Conservation (phyloP, 2,113 vertebrate genomes). For the Phyllostomus hastatus region DNA sequence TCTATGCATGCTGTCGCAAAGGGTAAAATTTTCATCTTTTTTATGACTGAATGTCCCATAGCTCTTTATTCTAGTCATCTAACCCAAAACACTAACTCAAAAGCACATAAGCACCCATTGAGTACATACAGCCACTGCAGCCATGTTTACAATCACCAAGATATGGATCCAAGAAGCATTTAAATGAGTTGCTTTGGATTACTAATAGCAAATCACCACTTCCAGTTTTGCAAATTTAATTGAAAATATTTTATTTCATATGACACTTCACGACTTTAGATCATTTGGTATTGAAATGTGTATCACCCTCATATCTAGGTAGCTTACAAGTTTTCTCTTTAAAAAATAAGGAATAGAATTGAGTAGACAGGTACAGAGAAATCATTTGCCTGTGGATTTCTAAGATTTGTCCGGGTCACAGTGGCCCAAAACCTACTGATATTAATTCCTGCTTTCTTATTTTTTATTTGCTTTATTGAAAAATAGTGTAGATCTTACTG, state of each 20-base stretch:
- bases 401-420: not conserved
- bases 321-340: not conserved
- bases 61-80: too few species aligned
- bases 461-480: not conserved
- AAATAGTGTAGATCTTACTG: too few species aligned
- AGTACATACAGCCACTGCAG: too few species aligned
- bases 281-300: not conserved
- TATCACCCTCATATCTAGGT: not conserved
- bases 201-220: not conserved
- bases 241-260: not conserved
- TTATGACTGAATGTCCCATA: too few species aligned
- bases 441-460: not conserved
- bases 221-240: conserved; percentile 11
- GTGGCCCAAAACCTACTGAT: not conserved
- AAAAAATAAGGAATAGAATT: not conserved
- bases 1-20: too few species aligned
- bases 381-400: not conserved
- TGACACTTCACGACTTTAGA: not conserved
- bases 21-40: too few species aligned
- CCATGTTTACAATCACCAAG: too few species aligned
- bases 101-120: too few species aligned
- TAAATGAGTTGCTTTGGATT: not conserved
- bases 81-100: too few species aligned
- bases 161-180: too few species aligned
- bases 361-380: not conserved